Conservation (phyloP, 1,140 invertebrate species). For the Rhysida immarginata region DNA sequence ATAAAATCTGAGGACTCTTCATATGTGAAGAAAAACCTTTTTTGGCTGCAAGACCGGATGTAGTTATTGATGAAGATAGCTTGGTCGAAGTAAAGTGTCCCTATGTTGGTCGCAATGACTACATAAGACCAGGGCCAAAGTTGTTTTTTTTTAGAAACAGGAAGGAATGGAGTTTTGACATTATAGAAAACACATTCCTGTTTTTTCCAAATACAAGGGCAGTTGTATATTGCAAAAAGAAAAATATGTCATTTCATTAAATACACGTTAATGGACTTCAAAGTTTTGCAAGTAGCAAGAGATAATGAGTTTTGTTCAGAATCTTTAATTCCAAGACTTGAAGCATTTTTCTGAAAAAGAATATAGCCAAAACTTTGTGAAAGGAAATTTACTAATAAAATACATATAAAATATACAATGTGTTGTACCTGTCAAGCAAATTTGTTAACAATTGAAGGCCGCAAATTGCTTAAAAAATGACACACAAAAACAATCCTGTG, state of each 20-base stretch:
- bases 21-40: neutral
- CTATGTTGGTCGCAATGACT: neutral
- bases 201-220: neutral
- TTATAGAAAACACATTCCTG: neutral
- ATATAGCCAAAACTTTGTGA: neutral
- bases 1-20: too few species aligned
- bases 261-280: neutral
- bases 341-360: too few species aligned
- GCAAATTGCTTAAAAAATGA: neutral
- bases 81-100: neutral
- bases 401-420: neutral
- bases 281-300: neutral
- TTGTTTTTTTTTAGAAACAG: neutral
- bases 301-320: too few species aligned
- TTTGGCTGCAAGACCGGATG: neutral
- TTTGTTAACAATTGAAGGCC: neutral
- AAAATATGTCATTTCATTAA: neutral
- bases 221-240: neutral
- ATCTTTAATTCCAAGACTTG: too few species aligned
- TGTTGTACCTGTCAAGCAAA: neutral
- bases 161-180: neutral
- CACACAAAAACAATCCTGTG: neutral
- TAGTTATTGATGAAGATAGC: neutral
- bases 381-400: neutral
- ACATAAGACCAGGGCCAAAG: neutral